Conservation (phyloP, 2,888 invertebrate genomes). For the Escarpia spicata region DNA sequence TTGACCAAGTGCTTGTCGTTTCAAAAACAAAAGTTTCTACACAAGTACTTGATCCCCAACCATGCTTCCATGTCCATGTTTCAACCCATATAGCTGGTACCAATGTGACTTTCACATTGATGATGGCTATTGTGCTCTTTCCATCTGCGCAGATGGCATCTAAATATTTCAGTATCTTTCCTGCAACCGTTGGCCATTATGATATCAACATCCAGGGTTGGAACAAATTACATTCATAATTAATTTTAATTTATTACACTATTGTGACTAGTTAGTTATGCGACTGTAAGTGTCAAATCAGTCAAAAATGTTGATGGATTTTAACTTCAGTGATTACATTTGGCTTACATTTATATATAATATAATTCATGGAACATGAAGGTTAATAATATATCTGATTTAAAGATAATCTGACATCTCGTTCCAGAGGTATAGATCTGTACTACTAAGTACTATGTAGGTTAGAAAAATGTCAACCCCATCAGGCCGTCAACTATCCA, state of each 20-base stretch:
- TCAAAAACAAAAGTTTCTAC: too few relatives aligned
- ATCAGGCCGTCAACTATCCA: too few relatives aligned
- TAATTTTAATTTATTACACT: neutral
- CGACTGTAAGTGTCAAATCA: neutral
- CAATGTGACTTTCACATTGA: neutral
- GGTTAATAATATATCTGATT: too few relatives aligned
- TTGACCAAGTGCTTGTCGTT: too few relatives aligned
- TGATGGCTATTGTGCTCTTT: neutral
- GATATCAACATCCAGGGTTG: neutral
- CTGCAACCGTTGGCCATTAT: neutral
- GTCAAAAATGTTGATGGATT: neutral
- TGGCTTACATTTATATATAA: neutral
- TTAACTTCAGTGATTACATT: neutral
- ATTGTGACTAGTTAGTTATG: too few relatives aligned
- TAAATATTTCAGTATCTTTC: neutral
- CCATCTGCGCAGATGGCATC: neutral
- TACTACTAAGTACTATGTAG: too few relatives aligned
- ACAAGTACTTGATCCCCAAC: too few relatives aligned
- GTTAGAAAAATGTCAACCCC: too few relatives aligned
- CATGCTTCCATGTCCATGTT: too few relatives aligned
- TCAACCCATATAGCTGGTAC: neutral
- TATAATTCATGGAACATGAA: too few relatives aligned
- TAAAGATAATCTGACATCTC: too few relatives aligned
- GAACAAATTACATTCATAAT: neutral
- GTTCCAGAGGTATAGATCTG: too few relatives aligned